A percentile compares a stretch with the other conserved stretches of the same genome.
Conservation (phyloP, 2,113 vertebrate species). For the Chauna torquata region DNA sequence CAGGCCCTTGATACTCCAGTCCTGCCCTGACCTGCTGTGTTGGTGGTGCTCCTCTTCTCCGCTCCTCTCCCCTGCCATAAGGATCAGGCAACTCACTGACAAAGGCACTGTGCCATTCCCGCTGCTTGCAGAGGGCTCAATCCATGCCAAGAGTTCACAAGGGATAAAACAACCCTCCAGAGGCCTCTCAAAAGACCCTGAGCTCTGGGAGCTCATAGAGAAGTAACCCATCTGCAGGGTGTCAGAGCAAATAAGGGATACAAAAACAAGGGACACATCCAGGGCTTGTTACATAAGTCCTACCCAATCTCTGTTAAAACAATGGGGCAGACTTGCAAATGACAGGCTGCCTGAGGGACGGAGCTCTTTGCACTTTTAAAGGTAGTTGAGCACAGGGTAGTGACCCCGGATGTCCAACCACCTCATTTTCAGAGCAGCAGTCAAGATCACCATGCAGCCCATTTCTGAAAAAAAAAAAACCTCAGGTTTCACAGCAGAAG, state of each 20-base stretch:
- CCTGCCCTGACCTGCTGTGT: background rate
- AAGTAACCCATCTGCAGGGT: rapidly evolving
- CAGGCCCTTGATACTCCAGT: too few relatives aligned
- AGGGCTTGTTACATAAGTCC: background rate
- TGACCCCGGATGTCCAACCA: background rate
- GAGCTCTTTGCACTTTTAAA: background rate
- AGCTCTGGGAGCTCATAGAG: background rate
- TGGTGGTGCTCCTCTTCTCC: background rate
- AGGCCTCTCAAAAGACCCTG: background rate
- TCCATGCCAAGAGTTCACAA: rapidly evolving
- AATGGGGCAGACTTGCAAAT: background rate
- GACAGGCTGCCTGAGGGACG: background rate
- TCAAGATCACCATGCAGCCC: background rate
- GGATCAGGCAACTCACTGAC: background rate
- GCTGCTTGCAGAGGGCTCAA: background rate
- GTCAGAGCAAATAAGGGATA: background rate
- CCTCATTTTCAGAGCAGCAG: background rate
- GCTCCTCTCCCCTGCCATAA: background rate
- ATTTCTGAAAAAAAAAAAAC: background rate
- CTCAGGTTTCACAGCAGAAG: background rate
- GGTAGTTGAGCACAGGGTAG: background rate
- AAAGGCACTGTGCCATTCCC: background rate
- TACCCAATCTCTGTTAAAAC: background rate
- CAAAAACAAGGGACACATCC: background rate
- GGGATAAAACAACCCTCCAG: background rate